phyloP scores from a whole-genome alignment of 35 echinoderm and acorn worm genomes.

The Ptychodera flava region DNA sequence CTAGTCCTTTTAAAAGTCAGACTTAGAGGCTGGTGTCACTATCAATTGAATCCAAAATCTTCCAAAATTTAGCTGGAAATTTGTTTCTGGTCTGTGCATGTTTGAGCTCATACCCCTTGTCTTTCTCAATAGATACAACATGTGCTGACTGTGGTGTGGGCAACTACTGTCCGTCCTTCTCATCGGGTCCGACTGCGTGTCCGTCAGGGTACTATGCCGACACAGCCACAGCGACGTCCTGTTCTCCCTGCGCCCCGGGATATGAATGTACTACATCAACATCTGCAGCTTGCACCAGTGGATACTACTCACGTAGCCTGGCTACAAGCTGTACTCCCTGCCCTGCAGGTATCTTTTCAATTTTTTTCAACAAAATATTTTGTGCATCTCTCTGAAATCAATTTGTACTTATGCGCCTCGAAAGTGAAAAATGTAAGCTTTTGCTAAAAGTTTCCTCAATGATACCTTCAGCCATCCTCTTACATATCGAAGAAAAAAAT shows the following conservation, averaged over 20 bases:
- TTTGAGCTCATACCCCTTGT: too few relatives aligned
- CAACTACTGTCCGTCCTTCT: constrained; percentile 53
- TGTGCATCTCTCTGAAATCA: too few relatives aligned
- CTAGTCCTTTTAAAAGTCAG: too few relatives aligned
- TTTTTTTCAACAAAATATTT: not conserved
- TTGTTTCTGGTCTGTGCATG: too few relatives aligned
- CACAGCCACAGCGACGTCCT: constrained; percentile 25
- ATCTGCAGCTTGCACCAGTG: constrained; percentile 25
- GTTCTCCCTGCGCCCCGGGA: constrained; percentile 66
- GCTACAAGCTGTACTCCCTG: constrained; percentile 62
- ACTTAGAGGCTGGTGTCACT: too few relatives aligned
- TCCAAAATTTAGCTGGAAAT: too few relatives aligned
- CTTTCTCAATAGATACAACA: constrained; percentile 63
- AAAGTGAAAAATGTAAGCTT: too few relatives aligned
- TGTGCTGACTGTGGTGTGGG: constrained; percentile 78
- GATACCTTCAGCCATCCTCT: too few relatives aligned
- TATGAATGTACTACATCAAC: constrained; percentile 59
- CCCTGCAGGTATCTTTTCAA: constrained; percentile 60
- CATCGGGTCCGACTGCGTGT: constrained; percentile 37
- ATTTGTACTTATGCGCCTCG: too few relatives aligned
- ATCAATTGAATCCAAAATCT: too few relatives aligned
- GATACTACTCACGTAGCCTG: constrained; percentile 61
- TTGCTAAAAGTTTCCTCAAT: too few relatives aligned
- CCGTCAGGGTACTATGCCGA: constrained; percentile 60
- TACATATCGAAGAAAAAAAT: too few relatives aligned